These are phyloP conservation scores for Tachypleus tridentatus DNA, from an alignment of 1,140 invertebrate genomes.

Conservation along the genomic window DNA sequence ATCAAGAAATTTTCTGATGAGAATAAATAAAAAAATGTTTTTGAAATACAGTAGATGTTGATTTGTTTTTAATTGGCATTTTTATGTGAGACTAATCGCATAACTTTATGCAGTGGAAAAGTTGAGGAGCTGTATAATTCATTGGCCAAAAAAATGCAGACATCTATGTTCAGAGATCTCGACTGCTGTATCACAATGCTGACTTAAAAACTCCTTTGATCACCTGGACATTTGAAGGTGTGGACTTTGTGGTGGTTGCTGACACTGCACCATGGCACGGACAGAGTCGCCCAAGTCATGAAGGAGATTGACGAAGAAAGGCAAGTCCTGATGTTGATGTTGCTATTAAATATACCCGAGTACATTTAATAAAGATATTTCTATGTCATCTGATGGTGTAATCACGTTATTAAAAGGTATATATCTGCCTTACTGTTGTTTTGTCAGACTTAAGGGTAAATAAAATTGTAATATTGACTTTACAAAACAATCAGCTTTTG, in stretches of 20 bases:
- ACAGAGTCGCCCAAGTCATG: conserved; percentile 59
- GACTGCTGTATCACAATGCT: conserved; percentile 53
- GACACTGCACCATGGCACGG: conserved; percentile 70
- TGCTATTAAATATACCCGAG: conserved; percentile 1
- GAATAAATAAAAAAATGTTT: too few relatives aligned
- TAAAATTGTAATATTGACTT: too few relatives aligned
- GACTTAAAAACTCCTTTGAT: conserved; percentile 54
- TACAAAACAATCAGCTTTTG: too few relatives aligned
- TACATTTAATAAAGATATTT: background rate
- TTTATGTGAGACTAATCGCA: too few relatives aligned
- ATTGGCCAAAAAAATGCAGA: conserved; percentile 75
- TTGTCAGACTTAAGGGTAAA: too few relatives aligned
- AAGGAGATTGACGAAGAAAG: conserved; percentile 65
- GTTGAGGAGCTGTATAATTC: conserved; percentile 75
- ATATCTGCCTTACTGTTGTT: too few relatives aligned
- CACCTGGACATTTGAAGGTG: conserved; percentile 61
- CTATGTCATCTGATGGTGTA: too few relatives aligned
- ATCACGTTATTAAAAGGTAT: too few relatives aligned
- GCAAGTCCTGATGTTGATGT: conserved; percentile 26
- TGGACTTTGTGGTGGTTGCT: conserved; percentile 70
- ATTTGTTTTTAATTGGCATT: too few relatives aligned
- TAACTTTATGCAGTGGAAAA: conserved; percentile 33
- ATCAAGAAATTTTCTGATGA: too few relatives aligned
- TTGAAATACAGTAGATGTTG: too few relatives aligned
- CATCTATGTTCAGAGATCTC: conserved; percentile 86